Evolutionary conservation across 2,888 invertebrate species (phyloP).

Genomic region (Petrolisthes cinctipes): DNA sequence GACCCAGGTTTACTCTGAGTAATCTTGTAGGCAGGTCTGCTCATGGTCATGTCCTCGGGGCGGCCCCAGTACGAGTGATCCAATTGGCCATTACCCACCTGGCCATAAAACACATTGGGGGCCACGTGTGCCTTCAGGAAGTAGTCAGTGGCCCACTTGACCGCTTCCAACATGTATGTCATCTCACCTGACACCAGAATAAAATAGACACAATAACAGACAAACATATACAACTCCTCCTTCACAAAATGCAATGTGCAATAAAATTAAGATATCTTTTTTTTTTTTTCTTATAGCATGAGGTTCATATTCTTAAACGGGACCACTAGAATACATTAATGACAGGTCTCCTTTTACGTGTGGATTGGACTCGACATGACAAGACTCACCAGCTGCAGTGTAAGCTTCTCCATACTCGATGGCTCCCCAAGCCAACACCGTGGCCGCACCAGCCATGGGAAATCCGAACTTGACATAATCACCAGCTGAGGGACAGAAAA

Average conservation of each 20-base stretch:
- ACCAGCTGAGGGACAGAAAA: not conserved
- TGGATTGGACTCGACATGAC: not conserved
- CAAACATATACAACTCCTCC: no score
- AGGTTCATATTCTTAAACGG: no score
- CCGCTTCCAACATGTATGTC: constrained; percentile 19
- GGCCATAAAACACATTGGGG: constrained; percentile 55
- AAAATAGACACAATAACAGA: no score
- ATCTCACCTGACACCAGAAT: constrained; percentile 24
- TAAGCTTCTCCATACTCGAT: constrained; percentile 21
- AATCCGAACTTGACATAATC: constrained; percentile 36
- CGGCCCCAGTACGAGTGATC: constrained; percentile 75
- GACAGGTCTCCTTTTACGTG: not conserved
- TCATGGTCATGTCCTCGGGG: constrained; percentile 66
- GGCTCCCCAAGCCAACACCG: constrained; percentile 27
- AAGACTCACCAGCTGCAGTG: constrained; percentile 8
- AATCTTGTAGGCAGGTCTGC: constrained; percentile 59
- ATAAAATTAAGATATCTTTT: not conserved
- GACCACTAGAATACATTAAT: no score
- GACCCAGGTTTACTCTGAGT: constrained; percentile 65
- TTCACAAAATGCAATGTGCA: no score
- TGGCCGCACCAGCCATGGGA: constrained; percentile 25
- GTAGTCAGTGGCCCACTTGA: constrained; percentile 62
- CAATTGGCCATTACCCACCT: constrained; percentile 72
- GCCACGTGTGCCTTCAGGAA: constrained; percentile 52
- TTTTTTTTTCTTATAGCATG: not conserved